Evolutionary conservation across 1,140 invertebrate genomes (phyloP), one percentile per base, ranked within the genome.

Genomic region (Sitobion miscanthi): DNA sequence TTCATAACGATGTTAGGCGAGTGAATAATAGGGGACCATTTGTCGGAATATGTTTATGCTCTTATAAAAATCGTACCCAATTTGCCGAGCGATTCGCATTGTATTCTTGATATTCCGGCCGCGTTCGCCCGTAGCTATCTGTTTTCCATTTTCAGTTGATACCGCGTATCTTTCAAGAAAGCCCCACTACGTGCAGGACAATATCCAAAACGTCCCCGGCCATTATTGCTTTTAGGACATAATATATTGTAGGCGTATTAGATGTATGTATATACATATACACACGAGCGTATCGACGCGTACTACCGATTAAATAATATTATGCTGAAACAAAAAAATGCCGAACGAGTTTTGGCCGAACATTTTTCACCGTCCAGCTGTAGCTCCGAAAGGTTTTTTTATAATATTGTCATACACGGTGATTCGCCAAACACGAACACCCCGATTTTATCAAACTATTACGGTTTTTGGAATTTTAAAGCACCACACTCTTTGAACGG

Each of bases 31-130:
- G n/a, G 17, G 30, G 14, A 35, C 14, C n/a, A 77, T 77, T 77
- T 77, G 30, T 30, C 62, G 62, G 30, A 20, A 77, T 77, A 77
- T 77, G 62, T 77, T 77, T n/a, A 77, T 77, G 14, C 62, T 77
- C n/a, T 77, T 77, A 77, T 17, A 77, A 77, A 77, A 77, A 77
- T 77, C 62, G 62, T 17, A n/a, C n/a, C n/a, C 62, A 77, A 77
- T 77, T 77, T 77, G n/a, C 62, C 62, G 14, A 35, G 62, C 62
- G 62, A 77, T 77, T 77, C 62, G 62, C 23, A 77, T 38, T 83
- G 77, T 83, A 23, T 83, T 83, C 21, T 83, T 87, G 85, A 88
- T 88, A 52, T 52, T 88, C 86, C 30, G 86, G 38, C 47, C 86
- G n/a, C 47, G 86, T 88, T 49, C 9, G 45, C 30, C 85, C 45